Base-by-base conservation (phyloP, 2,888 invertebrate species). In the Keiferia lycopersicella region DNA sequence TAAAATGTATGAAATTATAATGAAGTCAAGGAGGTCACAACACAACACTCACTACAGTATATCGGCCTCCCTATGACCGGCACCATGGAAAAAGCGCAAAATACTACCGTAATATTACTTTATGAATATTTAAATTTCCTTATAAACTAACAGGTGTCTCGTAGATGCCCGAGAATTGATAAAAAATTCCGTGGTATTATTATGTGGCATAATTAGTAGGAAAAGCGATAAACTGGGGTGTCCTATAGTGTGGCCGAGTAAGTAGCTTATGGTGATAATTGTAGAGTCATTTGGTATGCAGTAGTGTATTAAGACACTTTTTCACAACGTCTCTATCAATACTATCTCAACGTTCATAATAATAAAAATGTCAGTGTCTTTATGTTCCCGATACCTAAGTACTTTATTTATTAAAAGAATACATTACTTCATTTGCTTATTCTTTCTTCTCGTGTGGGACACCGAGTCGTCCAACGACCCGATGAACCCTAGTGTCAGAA, bases 241-340 rank as follows among this genome's bases (percentile, higher is more conserved):
- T 8, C 1, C 3, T 14, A 14, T 14, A n/a, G 45, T 45, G 45
- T 16, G n/a, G 45, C 45, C 16, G 45, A 45, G 11, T 41, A 14
- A 41, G 14, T 45, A n/a, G 41, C 14, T n/a, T 45, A 16, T 45
- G 45, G 45, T 45, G 45, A 51, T 51, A 51, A 51, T 51, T 51
- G 18, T 18, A 11, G n/a, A n/a, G 7, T 45, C 45, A 45, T 45
- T 45, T 16, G 4, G 45, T 45, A 45, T 45, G 45, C 45, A 16
- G 16, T 45, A 16, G 26, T n/a, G n/a, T n/a, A n/a, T 26, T 26
- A 26, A 6, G 2, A 26, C 26, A 6, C 26, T 26, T 4, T 14
- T 14, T 41, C n/a, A 41, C 41, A 41, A 41, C 14, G 41, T 14
- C 3, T 41, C 14, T 41, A 14, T 26, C 26, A 6, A 26, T n/a